phyloP scores from a whole-genome alignment of 2,888 invertebrate species.

The Endomychus coccineus region DNA sequence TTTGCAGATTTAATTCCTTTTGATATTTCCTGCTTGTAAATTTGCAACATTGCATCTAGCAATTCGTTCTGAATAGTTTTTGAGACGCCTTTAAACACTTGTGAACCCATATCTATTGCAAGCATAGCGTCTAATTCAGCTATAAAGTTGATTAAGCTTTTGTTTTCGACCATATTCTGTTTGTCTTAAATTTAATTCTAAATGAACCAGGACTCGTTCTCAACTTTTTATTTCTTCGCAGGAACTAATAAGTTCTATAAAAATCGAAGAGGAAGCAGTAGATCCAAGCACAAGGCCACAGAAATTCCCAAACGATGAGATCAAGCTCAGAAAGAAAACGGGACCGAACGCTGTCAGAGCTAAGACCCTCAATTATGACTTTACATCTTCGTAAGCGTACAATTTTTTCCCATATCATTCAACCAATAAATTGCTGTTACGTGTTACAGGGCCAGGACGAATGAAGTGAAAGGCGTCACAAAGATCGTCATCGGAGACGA shows the following conservation, averaged over 20 bases:
- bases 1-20: too few relatives aligned
- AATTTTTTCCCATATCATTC: not conserved
- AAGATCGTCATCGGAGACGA: conserved; percentile 16
- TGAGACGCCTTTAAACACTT: too few relatives aligned
- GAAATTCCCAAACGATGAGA: conserved; percentile 10
- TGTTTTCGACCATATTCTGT: too few relatives aligned
- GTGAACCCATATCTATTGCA: too few relatives aligned
- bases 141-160: too few relatives aligned
- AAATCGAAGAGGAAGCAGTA: conserved; percentile 13
- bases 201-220: too few relatives aligned
- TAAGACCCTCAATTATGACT: conserved; percentile 12
- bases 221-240: too few relatives aligned
- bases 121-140: too few relatives aligned
- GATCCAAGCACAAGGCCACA: conserved; percentile 10
- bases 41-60: too few relatives aligned
- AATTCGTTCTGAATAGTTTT: too few relatives aligned
- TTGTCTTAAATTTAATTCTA: too few relatives aligned
- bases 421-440: not conserved
- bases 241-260: conserved; percentile 13
- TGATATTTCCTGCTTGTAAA: too few relatives aligned
- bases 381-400: not conserved
- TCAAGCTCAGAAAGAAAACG: conserved; percentile 11
- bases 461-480: conserved; percentile 14
- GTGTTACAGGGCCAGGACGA: conserved; percentile 7
- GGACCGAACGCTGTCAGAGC: conserved; percentile 8